A percentile compares a stretch with the other conserved stretches of the same genome.
phyloP scores from a whole-genome alignment of 2,888 invertebrate species.

The Pecten maximus region DNA sequence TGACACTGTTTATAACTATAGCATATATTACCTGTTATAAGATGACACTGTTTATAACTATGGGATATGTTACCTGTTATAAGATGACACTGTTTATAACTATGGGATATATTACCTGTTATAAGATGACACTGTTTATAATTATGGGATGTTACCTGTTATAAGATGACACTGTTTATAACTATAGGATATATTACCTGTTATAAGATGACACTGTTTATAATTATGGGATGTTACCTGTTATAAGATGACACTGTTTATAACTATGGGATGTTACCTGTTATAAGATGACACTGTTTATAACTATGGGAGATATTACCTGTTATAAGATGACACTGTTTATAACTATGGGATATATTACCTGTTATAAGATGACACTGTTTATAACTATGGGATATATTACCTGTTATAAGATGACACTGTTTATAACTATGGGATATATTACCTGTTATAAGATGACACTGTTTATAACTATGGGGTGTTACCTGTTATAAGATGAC shows the following conservation, averaged over 20 bases:
- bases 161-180: slow-evolving; percentile 82
- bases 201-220: slow-evolving; percentile 81
- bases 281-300: slow-evolving; percentile 81
- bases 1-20: slow-evolving; percentile 81
- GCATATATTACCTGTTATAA: slow-evolving; percentile 82
- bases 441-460: slow-evolving; percentile 83
- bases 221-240: slow-evolving; percentile 82
- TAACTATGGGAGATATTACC: slow-evolving; percentile 82
- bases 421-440: slow-evolving; percentile 80
- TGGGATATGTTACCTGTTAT: slow-evolving; percentile 83
- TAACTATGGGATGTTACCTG: slow-evolving; percentile 82
- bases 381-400: slow-evolving; percentile 80
- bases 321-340: slow-evolving; percentile 82
- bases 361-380: slow-evolving; percentile 82
- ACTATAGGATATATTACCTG: slow-evolving; percentile 82
- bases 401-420: slow-evolving; percentile 83
- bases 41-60: slow-evolving; percentile 81
- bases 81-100: slow-evolving; percentile 81
- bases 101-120: slow-evolving; percentile 82
- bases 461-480: slow-evolving; percentile 80
- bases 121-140: slow-evolving; percentile 82
- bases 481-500: slow-evolving; percentile 83
- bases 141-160: slow-evolving; percentile 81
- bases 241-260: slow-evolving; percentile 81
- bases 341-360: slow-evolving; percentile 80